A percentile compares a stretch with the other conserved stretches of the same genome.
phyloP scores from a whole-genome alignment of 2,113 vertebrate genomes.

The Castor canadensis region DNA sequence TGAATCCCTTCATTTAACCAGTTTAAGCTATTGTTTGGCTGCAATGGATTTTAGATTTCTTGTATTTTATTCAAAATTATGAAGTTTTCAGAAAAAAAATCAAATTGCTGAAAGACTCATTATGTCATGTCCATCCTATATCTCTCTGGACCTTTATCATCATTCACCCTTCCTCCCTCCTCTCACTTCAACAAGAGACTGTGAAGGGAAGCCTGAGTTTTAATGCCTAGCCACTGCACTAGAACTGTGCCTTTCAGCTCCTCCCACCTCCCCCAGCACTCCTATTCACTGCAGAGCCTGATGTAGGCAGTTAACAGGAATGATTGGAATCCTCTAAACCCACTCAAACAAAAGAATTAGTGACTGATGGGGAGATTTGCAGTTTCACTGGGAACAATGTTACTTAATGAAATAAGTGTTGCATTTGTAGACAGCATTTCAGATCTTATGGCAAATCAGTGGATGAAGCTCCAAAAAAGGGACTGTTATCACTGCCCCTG shows the following conservation, averaged over 20 bases:
- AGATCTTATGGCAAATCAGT: neutral
- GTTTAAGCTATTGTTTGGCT: constrained; percentile 42
- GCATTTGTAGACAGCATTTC: neutral
- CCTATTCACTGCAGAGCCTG: neutral
- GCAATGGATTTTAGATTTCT: constrained; percentile 28
- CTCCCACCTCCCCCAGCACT: neutral
- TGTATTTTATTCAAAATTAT: constrained; percentile 55
- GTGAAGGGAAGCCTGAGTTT: neutral
- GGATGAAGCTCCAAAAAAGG: neutral
- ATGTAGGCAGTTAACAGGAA: neutral
- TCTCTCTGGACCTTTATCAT: neutral
- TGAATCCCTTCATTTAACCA: neutral
- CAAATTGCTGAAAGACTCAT: neutral
- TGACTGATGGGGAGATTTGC: neutral
- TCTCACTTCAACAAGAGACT: neutral
- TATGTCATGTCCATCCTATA: neutral
- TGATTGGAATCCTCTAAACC: neutral
- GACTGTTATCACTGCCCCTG: too few relatives aligned
- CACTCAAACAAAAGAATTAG: constrained; percentile 1
- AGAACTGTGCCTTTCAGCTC: neutral
- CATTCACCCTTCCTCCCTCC: neutral
- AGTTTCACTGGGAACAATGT: constrained; percentile 5
- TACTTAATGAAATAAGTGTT: constrained; percentile 29
- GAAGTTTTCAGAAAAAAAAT: constrained; percentile 27
- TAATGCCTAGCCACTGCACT: neutral